Percentiles rank a stretch among this genome's conserved stretches.
Conservation (phyloP, 2,888 invertebrate species). For the Synanthedon formicaeformis region DNA sequence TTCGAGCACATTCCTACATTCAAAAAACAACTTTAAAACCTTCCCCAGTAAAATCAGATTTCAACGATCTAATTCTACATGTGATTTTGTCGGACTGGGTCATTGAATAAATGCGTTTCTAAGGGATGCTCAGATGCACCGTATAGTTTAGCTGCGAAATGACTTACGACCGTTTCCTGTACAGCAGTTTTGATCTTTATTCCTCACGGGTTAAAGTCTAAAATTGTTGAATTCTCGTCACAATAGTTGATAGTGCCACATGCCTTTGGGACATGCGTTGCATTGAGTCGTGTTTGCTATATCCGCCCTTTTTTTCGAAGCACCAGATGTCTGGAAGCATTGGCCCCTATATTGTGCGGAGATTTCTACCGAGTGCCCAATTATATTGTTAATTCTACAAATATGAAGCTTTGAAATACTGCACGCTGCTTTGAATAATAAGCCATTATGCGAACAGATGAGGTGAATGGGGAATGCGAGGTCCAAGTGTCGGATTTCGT, state of each 20-base stretch:
- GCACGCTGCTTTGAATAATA: constrained; percentile 59
- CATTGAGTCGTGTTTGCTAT: constrained; percentile 61
- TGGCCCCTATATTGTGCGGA: constrained; percentile 29
- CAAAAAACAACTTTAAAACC: constrained; percentile 17
- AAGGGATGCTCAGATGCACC: constrained; percentile 67
- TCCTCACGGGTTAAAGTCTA: background rate
- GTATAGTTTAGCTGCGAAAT: constrained; percentile 13
- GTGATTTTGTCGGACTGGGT: background rate
- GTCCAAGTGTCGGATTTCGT: constrained; percentile 24
- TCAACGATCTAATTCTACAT: too few relatives aligned
- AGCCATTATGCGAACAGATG: constrained; percentile 40
- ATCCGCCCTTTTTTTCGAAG: constrained; percentile 64
- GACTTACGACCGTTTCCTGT: constrained; percentile 13
- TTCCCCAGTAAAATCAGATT: constrained; percentile 11
- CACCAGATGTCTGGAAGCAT: constrained; percentile 57
- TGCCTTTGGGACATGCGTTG: constrained; percentile 54
- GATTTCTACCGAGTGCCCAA: constrained; percentile 57
- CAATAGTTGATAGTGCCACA: constrained; percentile 3
- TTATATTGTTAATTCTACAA: constrained; percentile 70
- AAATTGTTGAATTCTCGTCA: background rate
- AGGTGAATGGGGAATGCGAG: background rate
- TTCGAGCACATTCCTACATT: constrained; percentile 8
- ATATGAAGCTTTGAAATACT: constrained; percentile 60
- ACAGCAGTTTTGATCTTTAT: background rate
- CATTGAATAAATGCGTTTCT: constrained; percentile 43